These are phyloP conservation scores for Notechis scutatus DNA, from an alignment of 2,113 vertebrate species.

Conservation along the genomic window DNA sequence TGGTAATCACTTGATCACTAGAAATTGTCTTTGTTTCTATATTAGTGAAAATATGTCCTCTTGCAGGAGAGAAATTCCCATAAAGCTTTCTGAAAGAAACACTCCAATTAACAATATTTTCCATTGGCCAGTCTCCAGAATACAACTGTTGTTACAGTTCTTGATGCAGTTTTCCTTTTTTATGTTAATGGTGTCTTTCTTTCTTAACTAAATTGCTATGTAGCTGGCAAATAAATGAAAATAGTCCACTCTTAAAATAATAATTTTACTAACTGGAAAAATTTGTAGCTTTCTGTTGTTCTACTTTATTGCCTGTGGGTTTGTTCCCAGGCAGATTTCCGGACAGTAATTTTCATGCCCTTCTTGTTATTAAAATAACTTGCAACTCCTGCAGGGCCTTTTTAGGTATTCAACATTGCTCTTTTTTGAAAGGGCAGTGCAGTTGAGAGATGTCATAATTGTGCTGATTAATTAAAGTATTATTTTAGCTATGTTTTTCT, in stretches of 20 bases:
- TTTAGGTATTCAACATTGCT: constrained; percentile 16
- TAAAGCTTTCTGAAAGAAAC: constrained; percentile 39
- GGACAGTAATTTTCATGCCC: constrained; percentile 23
- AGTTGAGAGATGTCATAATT: constrained; percentile 17
- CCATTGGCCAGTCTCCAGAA: constrained; percentile 47
- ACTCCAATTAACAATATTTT: constrained; percentile 54
- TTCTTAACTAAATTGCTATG: constrained; percentile 32
- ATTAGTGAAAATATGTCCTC: constrained; percentile 39
- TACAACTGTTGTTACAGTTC: constrained; percentile 41
- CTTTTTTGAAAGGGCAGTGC: not conserved
- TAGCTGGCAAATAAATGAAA: constrained; percentile 41
- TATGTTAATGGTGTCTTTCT: constrained; percentile 31
- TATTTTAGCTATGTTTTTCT: constrained; percentile 26
- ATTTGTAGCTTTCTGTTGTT: constrained; percentile 20
- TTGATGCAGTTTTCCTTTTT: constrained; percentile 38
- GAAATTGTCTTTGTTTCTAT: constrained; percentile 36
- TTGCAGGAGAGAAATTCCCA: constrained; percentile 45
- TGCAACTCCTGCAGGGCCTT: constrained; percentile 9
- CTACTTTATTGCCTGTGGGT: constrained; percentile 14
- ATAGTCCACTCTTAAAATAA: constrained; percentile 31
- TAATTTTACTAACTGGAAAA: constrained; percentile 26
- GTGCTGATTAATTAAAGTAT: constrained; percentile 24
- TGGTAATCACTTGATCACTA: constrained; percentile 46
- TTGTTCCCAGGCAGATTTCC: constrained; percentile 7
- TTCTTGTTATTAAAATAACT: constrained; percentile 20